Evolutionary conservation across 2,113 vertebrate genomes (phyloP).

Genomic region (Xerus inauris): DNA sequence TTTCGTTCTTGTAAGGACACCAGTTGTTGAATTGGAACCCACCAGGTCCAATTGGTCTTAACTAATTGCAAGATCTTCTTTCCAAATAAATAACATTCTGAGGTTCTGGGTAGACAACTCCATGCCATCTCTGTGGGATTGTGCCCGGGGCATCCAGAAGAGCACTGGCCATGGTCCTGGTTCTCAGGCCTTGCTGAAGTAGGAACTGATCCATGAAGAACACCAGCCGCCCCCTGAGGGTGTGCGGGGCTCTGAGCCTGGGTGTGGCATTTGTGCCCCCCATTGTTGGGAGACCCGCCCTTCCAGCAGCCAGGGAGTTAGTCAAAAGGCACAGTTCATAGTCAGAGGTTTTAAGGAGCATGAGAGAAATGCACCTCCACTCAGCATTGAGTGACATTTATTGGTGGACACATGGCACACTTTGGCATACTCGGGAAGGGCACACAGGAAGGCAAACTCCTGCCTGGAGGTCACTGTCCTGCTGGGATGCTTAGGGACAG

Average conservation of each 20-base stretch:
- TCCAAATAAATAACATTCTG: too few species aligned
- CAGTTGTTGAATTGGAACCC: not conserved
- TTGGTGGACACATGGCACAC: too few species aligned
- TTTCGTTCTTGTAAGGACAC: not conserved
- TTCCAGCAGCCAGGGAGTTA: not conserved
- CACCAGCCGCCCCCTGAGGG: not conserved
- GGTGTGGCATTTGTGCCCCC: too few species aligned
- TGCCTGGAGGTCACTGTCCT: not conserved
- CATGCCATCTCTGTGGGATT: too few species aligned
- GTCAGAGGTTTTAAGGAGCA: not conserved
- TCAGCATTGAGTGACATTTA: too few species aligned
- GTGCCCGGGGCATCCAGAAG: not conserved
- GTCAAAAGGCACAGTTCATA: not conserved
- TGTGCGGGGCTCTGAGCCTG: not conserved
- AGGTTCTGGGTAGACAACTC: not conserved
- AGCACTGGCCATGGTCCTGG: not conserved
- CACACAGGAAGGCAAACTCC: not conserved
- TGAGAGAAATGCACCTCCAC: not conserved
- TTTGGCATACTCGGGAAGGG: too few species aligned
- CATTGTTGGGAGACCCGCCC: too few species aligned
- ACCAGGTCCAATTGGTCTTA: not conserved
- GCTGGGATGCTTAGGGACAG: not conserved
- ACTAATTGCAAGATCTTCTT: not conserved
- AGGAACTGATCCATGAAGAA: too few species aligned
- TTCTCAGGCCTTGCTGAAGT: not conserved